phyloP scores from a whole-genome alignment of 1,140 invertebrate genomes.

The Lucilia cuprina region DNA sequence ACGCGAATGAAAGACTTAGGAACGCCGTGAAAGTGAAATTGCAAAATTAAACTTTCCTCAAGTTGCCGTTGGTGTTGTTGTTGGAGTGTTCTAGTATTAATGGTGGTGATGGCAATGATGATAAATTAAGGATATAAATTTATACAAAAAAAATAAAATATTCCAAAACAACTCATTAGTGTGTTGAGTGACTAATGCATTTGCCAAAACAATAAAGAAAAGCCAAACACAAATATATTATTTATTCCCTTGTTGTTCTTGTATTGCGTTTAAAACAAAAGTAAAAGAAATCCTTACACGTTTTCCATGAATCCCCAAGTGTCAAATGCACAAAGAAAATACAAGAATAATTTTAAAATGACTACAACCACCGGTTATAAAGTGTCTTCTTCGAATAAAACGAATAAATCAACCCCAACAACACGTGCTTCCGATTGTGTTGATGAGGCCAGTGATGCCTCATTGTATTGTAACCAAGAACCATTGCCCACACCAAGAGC shows the following conservation, averaged over 20 bases:
- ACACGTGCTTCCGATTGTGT: conserved; percentile 44
- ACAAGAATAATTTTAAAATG: conserved; percentile 20
- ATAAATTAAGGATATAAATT: background rate
- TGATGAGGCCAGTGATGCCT: conserved; percentile 59
- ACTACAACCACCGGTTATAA: conserved; percentile 37
- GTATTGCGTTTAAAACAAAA: background rate
- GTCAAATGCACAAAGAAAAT: conserved; percentile 32
- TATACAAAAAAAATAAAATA: too few species aligned
- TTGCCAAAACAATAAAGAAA: background rate
- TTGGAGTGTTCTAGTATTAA: background rate
- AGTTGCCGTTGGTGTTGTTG: too few species aligned
- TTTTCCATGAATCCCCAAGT: conserved; percentile 25
- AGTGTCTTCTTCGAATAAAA: conserved; percentile 25
- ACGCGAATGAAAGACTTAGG: background rate
- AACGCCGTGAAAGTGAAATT: conserved; percentile 26
- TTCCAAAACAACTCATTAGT: background rate
- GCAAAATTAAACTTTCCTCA: too few species aligned
- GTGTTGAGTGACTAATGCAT: background rate
- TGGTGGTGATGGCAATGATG: background rate
- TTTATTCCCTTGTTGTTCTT: too few species aligned
- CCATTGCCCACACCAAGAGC: conserved; percentile 55
- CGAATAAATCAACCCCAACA: conserved; percentile 45
- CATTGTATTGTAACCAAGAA: conserved; percentile 47
- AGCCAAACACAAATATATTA: background rate
- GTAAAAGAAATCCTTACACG: background rate